phyloP scores from a whole-genome alignment of 2,113 vertebrate genomes.

The Pantherophis guttatus region DNA sequence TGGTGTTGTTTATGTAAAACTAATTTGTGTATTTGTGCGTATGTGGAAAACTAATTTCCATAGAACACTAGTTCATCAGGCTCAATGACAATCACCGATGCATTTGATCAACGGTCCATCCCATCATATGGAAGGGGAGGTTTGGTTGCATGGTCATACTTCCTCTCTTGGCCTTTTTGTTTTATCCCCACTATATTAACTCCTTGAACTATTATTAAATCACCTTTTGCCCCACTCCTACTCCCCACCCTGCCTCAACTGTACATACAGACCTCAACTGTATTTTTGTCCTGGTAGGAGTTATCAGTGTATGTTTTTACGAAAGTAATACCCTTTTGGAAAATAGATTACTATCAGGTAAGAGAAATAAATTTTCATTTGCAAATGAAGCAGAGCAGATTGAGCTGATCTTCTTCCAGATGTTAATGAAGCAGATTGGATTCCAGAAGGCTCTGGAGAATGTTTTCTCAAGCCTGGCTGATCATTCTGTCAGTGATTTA shows the following conservation, averaged over 20 bases:
- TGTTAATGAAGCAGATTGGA: neutral
- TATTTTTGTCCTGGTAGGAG: neutral
- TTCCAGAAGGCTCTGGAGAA: neutral
- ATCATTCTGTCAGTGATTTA: neutral
- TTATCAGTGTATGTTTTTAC: neutral
- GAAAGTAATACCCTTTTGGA: neutral
- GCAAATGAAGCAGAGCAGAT: neutral
- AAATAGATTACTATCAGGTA: neutral
- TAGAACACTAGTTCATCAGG: neutral
- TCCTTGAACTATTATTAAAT: neutral
- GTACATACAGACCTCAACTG: neutral
- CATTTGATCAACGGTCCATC: neutral
- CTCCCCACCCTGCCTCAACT: no score
- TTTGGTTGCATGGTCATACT: neutral
- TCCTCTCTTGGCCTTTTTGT: neutral
- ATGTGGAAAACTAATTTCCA: neutral
- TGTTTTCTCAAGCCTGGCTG: neutral
- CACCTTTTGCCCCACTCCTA: neutral
- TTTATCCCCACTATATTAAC: neutral
- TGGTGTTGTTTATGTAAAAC: neutral
- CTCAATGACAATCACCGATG: neutral
- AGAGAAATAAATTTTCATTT: neutral
- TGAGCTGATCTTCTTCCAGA: neutral
- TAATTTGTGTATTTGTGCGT: neutral
- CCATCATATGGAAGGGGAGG: neutral